Evolutionary conservation across 1,140 invertebrate species (phyloP).

Genomic region (Epicauta chinensis): DNA sequence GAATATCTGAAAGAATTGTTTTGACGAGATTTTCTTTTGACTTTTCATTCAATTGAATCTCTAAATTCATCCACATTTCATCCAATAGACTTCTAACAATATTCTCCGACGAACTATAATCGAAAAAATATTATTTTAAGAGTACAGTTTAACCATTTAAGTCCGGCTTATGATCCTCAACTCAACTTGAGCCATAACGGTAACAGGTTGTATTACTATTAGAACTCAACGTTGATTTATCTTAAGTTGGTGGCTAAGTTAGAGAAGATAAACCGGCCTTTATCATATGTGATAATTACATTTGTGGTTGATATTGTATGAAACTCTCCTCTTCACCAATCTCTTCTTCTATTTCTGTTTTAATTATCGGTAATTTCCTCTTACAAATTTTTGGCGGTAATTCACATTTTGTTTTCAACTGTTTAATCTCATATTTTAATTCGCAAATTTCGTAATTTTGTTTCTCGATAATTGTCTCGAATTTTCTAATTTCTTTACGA

Average conservation of each 20-base stretch:
- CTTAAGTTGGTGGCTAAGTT: too few relatives aligned
- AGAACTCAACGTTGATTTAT: too few relatives aligned
- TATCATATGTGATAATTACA: too few relatives aligned
- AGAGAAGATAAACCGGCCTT: too few relatives aligned
- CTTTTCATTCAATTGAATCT: slow-evolving; percentile 12
- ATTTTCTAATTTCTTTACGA: slow-evolving; percentile 40
- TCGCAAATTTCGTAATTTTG: slow-evolving; percentile 24
- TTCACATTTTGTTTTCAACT: slow-evolving; percentile 33
- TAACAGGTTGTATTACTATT: too few relatives aligned
- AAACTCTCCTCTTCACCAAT: slow-evolving; percentile 7
- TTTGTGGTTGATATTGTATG: too few relatives aligned
- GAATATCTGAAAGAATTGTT: slow-evolving; percentile 19
- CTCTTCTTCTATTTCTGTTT: slow-evolving; percentile 16
- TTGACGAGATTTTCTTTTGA: slow-evolving; percentile 20
- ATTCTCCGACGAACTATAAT: too few relatives aligned
- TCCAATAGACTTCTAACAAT: slow-evolving; percentile 13
- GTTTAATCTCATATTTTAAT: slow-evolving; percentile 34
- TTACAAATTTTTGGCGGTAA: slow-evolving; percentile 1
- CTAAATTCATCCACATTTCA: slow-evolving; percentile 23
- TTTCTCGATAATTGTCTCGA: slow-evolving; percentile 36
- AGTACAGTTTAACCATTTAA: too few relatives aligned
- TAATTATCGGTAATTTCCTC: slow-evolving; percentile 7
- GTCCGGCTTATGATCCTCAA: too few relatives aligned
- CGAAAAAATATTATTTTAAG: too few relatives aligned
- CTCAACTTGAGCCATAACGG: too few relatives aligned